A percentile compares a stretch with the other conserved stretches of the same genome.
Conservation (phyloP, 1,140 invertebrate species). For the Zaprionus ornatus region DNA sequence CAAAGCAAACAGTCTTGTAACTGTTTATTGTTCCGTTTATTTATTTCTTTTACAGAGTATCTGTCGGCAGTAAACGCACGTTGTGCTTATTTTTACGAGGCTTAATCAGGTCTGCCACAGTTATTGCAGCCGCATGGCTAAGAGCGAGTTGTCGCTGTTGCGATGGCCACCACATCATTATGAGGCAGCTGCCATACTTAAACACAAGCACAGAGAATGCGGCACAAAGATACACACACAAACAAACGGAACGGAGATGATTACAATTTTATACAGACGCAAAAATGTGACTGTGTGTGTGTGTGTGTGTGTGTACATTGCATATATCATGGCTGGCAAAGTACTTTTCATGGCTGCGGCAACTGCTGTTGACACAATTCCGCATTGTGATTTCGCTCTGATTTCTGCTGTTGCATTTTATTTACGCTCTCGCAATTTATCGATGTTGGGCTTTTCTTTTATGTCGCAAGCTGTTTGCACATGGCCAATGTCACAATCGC, state of each 20-base stretch:
- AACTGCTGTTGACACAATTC: conserved; percentile 72
- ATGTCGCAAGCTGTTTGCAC: conserved; percentile 57
- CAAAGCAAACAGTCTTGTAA: too few relatives aligned
- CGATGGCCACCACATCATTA: conserved; percentile 55
- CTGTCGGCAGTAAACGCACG: background rate
- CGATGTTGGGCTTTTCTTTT: conserved; percentile 46
- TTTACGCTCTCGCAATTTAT: conserved; percentile 66
- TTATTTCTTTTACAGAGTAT: background rate
- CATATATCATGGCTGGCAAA: conserved; percentile 18
- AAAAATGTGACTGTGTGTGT: conserved; percentile 4
- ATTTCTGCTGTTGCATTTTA: conserved; percentile 59
- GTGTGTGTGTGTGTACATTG: conserved; percentile 20
- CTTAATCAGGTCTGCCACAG: conserved; percentile 51
- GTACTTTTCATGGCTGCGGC: conserved; percentile 36
- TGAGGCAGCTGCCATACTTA: conserved; percentile 50
- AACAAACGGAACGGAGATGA: background rate
- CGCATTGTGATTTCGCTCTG: conserved; percentile 35
- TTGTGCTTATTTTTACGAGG: background rate
- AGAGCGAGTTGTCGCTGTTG: conserved; percentile 29
- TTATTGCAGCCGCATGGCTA: conserved; percentile 41
- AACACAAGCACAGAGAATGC: conserved; percentile 31
- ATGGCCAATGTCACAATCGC: conserved; percentile 41
- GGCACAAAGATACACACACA: conserved; percentile 22
- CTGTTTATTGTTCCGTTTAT: too few relatives aligned
- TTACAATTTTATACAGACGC: conserved; percentile 3